Evolutionary conservation across 2,797 vertebrate species (phyloP), one percentile per base, ranked within the genome.

Genomic region (Eremophila alpestris): DNA sequence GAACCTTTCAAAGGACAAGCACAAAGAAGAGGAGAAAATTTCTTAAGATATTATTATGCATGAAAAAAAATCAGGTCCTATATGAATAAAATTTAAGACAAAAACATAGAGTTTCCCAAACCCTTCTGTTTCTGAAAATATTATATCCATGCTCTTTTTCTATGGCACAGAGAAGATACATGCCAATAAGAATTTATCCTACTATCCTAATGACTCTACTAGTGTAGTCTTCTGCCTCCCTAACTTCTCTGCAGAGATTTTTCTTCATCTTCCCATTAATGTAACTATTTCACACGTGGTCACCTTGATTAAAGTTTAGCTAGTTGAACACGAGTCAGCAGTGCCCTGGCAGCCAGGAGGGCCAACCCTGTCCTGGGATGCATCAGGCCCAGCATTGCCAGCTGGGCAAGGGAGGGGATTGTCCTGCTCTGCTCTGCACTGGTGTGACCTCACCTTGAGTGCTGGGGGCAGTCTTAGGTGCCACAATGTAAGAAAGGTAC

Each of bases 331-430:
- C 1, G 7, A 62, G 18, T 1, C 41, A 62, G 48, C 36, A 68
- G 86, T 49, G 48, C 16, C 48, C 62, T 62, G 36, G 77, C 41
- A 82, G 70, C 11, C 48, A 49, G 11, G 6, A 82, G 13, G 32
- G 22, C 9, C 26, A 74, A 1, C 0, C 0, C 0, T 23, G 26
- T 19, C 26, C 40, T 20, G 30, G 7, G 21, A 11, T 0, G 6
- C 22, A 48, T 36, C 41, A 62, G 27, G 13, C 48, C 19, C 18
- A 74, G 41, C 30, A 75, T 2, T 0, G 0, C 23, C 40, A 60
- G 26, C 26, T 0, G 0, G 48, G n/a, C 7, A 34, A 68, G 27
- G 34, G 54, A 68, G 34, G 34, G 15, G 48, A 80, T 6, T 30
- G 60, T 73, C 38, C 60, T 0, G 0, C 27, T 80, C 38, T 59